Percentiles rank a stretch among this genome's conserved stretches.
Conservation (phyloP, 1,140 invertebrate genomes). For the Globodera ellingtonae region DNA sequence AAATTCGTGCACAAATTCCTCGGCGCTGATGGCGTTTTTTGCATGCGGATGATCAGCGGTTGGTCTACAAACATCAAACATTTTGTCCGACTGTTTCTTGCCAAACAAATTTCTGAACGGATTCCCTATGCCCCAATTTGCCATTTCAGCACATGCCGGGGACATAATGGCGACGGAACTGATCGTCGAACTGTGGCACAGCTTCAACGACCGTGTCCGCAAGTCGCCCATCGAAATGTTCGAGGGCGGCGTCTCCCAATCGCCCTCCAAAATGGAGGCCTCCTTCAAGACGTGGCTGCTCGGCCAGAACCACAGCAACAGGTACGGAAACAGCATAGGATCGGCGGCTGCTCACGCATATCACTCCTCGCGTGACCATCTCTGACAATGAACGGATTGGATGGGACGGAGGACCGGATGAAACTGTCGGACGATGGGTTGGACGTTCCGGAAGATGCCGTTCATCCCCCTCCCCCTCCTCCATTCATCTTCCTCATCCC, state of each 20-base stretch:
- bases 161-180: constrained; percentile 70
- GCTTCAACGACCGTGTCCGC: constrained; percentile 61
- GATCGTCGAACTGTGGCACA: constrained; percentile 68
- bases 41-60: constrained; percentile 61
- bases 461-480: constrained; percentile 2
- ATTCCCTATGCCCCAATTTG: neutral
- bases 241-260: constrained; percentile 63
- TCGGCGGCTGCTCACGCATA: constrained; percentile 17
- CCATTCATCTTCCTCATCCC: neutral
- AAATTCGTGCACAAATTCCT: constrained; percentile 69
- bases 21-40: constrained; percentile 69
- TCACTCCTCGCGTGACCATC: constrained; percentile 23
- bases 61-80: neutral
- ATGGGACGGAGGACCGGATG: neutral
- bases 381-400: neutral
- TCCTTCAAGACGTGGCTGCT: constrained; percentile 65
- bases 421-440: neutral
- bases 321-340: constrained; percentile 21
- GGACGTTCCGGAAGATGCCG: neutral
- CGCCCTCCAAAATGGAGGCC: constrained; percentile 61
- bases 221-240: constrained; percentile 65
- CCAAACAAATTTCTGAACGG: too few relatives aligned
- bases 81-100: too few relatives aligned
- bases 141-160: constrained; percentile 67
- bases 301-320: constrained; percentile 54